Evolutionary conservation across 2,113 vertebrate species (phyloP).

Genomic region (Electrona antarctica): DNA sequence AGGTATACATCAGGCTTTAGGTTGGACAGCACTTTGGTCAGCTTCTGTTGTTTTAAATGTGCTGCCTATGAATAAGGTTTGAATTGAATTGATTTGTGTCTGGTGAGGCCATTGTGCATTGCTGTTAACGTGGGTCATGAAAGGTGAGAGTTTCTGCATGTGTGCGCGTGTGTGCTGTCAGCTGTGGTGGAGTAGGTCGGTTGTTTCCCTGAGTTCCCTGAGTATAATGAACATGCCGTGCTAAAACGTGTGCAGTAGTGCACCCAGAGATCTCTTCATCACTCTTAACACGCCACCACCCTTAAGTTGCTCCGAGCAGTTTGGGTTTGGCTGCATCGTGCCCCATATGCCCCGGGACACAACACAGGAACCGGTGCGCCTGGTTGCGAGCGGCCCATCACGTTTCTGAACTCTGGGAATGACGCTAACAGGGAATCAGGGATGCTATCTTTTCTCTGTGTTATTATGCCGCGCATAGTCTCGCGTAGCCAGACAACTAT

Average conservation of each 20-base stretch:
- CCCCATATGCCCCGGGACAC: not conserved
- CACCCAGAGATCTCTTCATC: constrained; percentile 11
- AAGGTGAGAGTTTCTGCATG: constrained; percentile 10
- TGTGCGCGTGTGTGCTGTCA: constrained; percentile 3
- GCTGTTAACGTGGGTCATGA: no score
- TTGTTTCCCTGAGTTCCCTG: not conserved
- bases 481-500: no score
- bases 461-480: constrained; percentile 34
- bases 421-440: not conserved
- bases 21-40: no score
- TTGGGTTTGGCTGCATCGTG: constrained; percentile 12
- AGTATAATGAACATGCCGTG: constrained; percentile 40
- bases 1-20: no score
- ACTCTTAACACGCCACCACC: not conserved
- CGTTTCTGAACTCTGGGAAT: not conserved
- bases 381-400: no score
- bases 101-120: no score
- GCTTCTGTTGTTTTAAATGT: no score
- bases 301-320: not conserved
- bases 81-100: no score
- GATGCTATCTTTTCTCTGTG: constrained; percentile 26
- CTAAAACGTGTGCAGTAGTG: constrained; percentile 8
- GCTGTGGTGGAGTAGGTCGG: constrained; percentile 26
- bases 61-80: no score
- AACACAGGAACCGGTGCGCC: constrained; percentile 5